These are phyloP conservation scores for Hyppa rectilinea DNA, from an alignment of 2,888 invertebrate species.

Conservation along the genomic window DNA sequence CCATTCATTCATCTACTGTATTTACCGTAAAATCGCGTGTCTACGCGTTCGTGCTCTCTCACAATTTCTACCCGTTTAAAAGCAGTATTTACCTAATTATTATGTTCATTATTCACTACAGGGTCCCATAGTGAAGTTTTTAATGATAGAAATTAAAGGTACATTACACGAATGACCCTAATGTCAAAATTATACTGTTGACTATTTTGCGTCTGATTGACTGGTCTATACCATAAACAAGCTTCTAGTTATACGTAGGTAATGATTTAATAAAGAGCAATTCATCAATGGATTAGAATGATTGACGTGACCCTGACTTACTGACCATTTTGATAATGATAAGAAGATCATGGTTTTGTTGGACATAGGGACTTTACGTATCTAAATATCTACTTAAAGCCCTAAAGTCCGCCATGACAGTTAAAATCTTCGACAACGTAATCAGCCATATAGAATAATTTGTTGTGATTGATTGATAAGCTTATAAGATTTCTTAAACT, in stretches of 20 bases:
- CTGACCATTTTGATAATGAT: not conserved
- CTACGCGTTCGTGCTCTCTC: conserved; percentile 37
- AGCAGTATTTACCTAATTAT: conserved; percentile 26
- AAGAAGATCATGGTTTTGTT: not conserved
- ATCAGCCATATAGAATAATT: not conserved
- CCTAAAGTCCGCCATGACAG: not conserved
- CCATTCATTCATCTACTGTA: not conserved
- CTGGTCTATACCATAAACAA: not conserved
- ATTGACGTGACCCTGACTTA: not conserved
- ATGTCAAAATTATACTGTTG: conserved; percentile 39
- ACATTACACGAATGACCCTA: conserved; percentile 31
- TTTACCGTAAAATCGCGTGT: conserved; percentile 42
- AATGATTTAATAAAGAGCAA: conserved; percentile 4
- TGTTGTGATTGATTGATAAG: not conserved
- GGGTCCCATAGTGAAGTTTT: conserved; percentile 2
- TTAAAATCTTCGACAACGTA: not conserved
- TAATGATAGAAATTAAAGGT: conserved; percentile 20
- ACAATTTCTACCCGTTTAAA: conserved; percentile 19
- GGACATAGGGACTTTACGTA: not conserved
- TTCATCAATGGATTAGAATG: not conserved
- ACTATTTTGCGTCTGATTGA: conserved; percentile 10
- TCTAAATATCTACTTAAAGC: not conserved
- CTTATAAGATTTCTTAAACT: not conserved
- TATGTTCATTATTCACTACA: conserved; percentile 19
- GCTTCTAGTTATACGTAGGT: not conserved